These are phyloP conservation scores for Sebastes ruberrimus DNA, from an alignment of 2,797 vertebrate species.

Conservation along the genomic window DNA sequence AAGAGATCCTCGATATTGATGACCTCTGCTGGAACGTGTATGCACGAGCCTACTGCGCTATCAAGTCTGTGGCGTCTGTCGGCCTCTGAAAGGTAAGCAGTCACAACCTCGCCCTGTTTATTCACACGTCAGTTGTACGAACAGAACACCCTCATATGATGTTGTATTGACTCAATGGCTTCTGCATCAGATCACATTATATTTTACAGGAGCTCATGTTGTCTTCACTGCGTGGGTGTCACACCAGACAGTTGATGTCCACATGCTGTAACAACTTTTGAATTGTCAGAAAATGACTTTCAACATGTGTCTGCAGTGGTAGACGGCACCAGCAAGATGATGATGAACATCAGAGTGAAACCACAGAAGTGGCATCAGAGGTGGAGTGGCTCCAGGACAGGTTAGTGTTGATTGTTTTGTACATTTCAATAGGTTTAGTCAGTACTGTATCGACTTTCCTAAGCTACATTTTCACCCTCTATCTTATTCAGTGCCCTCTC, in stretches of 20 bases:
- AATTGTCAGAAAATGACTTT: neutral
- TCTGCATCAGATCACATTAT: neutral
- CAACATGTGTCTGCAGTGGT: neutral
- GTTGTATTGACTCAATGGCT: neutral
- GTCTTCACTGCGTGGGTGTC: neutral
- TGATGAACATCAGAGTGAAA: neutral
- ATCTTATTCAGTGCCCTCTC: neutral
- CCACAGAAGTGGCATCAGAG: neutral
- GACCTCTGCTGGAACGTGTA: neutral
- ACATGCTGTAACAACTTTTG: neutral
- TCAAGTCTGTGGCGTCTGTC: neutral
- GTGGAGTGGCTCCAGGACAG: neutral
- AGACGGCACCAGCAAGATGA: neutral
- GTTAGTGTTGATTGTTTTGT: neutral
- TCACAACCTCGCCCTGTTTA: neutral
- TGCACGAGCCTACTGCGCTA: neutral
- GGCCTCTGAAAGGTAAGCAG: neutral
- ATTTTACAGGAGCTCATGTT: neutral
- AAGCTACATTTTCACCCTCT: neutral
- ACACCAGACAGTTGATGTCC: neutral
- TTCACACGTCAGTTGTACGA: neutral
- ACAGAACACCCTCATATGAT: neutral
- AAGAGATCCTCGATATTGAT: neutral
- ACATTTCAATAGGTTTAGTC: neutral
- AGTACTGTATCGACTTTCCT: neutral